These are phyloP conservation scores for Taenioides sp. DNA, from an alignment of 2,797 vertebrate genomes.

Conservation along the genomic window DNA sequence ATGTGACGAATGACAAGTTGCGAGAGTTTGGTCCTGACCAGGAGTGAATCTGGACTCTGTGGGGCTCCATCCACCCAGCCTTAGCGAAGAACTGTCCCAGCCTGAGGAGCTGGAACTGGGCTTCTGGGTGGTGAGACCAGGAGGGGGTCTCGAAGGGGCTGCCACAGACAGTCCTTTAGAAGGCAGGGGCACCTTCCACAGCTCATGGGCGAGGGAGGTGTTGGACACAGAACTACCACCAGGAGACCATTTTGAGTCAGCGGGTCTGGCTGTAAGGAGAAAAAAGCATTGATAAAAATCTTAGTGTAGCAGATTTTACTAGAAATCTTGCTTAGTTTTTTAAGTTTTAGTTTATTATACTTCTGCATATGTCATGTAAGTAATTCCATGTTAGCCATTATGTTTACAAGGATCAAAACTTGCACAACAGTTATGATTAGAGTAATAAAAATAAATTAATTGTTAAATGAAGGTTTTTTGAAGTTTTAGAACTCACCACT, in stretches of 20 bases:
- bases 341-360: no score
- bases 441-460: no score
- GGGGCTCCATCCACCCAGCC: constrained; percentile 87
- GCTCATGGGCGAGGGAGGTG: constrained; percentile 98
- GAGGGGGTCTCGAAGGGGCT: constrained; percentile 94
- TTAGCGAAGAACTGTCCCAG: constrained; percentile 88
- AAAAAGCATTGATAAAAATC: neutral
- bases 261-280: constrained; percentile 87
- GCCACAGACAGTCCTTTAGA: constrained; percentile 93
- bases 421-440: no score
- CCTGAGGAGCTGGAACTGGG: constrained; percentile 84
- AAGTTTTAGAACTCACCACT: no score
- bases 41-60: constrained; percentile 94
- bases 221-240: constrained; percentile 87
- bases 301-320: no score
- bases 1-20: neutral
- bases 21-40: constrained; percentile 76
- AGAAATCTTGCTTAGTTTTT: no score
- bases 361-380: no score
- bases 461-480: no score
- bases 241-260: constrained; percentile 98
- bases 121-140: constrained; percentile 95
- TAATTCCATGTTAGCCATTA: no score
- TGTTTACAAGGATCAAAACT: no score
- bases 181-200: constrained; percentile 99